Evolutionary conservation across 2,888 invertebrate genomes (phyloP).

Genomic region (Drosophila fungiperda): DNA sequence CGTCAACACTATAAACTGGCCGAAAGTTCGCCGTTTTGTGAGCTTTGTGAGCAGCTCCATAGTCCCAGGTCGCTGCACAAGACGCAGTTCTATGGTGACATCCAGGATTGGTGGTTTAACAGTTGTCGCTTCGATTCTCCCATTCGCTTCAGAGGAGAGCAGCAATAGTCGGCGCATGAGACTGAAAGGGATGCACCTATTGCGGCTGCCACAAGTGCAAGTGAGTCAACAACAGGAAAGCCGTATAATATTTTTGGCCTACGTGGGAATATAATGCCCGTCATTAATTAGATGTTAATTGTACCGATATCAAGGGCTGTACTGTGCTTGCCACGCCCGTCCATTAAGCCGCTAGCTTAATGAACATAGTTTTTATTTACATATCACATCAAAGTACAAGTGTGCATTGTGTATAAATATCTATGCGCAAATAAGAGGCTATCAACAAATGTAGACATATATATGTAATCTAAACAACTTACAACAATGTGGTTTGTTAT

Average conservation of each 20-base stretch:
- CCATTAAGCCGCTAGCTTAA: neutral
- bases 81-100: constrained; percentile 76
- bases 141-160: constrained; percentile 59
- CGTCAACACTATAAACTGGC: constrained; percentile 86
- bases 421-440: neutral
- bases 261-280: neutral
- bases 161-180: constrained; percentile 27
- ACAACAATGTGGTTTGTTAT: neutral
- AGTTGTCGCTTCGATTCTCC: constrained; percentile 77
- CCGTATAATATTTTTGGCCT: neutral
- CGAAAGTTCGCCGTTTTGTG: constrained; percentile 75
- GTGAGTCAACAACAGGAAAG: constrained; percentile 7
- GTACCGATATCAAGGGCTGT: neutral
- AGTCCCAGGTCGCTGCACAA: constrained; percentile 59
- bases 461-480: neutral
- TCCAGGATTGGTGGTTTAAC: constrained; percentile 83
- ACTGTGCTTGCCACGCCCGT: neutral
- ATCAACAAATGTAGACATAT: neutral
- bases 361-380: neutral
- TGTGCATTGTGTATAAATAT: constrained; percentile 6
- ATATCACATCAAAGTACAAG: neutral
- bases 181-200: constrained; percentile 34
- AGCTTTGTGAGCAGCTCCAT: constrained; percentile 81
- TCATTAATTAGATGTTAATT: constrained; percentile 10
- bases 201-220: neutral